Percentiles rank a stretch among this genome's conserved stretches.
Conservation (phyloP, 2,888 invertebrate species). For the Pterobdella sp. region DNA sequence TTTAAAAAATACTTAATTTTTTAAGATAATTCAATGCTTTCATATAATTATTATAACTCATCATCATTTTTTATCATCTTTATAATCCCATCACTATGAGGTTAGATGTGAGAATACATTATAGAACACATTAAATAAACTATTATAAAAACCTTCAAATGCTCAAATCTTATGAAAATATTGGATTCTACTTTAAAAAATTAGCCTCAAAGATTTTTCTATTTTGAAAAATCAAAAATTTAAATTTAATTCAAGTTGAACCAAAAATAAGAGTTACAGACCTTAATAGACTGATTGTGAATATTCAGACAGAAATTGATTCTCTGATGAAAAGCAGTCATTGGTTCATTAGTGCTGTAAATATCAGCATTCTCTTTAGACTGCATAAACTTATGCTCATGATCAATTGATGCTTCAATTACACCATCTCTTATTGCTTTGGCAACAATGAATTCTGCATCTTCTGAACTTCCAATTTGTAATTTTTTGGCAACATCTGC, state of each 20-base stretch:
- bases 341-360: slow-evolving; percentile 91
- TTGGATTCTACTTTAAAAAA: background rate
- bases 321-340: slow-evolving; percentile 88
- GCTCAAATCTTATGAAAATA: no score
- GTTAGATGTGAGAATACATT: no score
- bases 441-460: slow-evolving; percentile 97
- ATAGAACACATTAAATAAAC: no score
- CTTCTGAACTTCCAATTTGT: slow-evolving; percentile 85
- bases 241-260: background rate
- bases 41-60: background rate
- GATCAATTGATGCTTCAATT: slow-evolving; percentile 92
- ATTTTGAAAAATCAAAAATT: slow-evolving; percentile 7
- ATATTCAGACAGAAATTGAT: slow-evolving; percentile 94
- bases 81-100: no score
- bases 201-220: background rate
- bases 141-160: no score
- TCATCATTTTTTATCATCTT: background rate
- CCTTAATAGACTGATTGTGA: slow-evolving; percentile 91
- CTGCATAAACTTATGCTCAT: slow-evolving; percentile 85
- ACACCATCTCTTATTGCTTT: slow-evolving; percentile 92
- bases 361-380: slow-evolving; percentile 94
- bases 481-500: slow-evolving; percentile 88
- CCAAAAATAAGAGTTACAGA: slow-evolving; percentile 36
- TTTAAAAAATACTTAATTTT: slow-evolving; percentile 51
- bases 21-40: background rate